Percentiles rank a stretch among this genome's conserved stretches.
phyloP scores from a whole-genome alignment of 1,140 invertebrate species.

The Antheraea pernyi region DNA sequence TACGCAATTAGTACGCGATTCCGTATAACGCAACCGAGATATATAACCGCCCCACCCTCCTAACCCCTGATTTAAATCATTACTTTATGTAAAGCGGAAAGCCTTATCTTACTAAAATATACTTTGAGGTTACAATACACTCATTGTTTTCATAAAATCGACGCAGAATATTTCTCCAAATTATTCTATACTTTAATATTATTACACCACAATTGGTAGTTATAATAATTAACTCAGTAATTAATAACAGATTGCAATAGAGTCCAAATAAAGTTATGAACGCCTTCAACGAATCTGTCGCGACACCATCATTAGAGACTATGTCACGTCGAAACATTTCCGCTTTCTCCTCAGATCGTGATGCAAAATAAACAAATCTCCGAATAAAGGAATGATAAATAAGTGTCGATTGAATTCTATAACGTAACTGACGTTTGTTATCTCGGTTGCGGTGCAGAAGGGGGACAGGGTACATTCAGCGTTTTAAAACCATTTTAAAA shows the following conservation, averaged over 20 bases:
- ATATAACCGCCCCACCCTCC: neutral
- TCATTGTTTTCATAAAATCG: too few relatives aligned
- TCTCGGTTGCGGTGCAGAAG: conserved; percentile 4
- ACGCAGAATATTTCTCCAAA: too few relatives aligned
- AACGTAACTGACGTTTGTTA: neutral
- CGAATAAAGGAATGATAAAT: neutral
- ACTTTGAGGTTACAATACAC: too few relatives aligned
- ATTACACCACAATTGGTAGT: too few relatives aligned
- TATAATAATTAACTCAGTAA: too few relatives aligned
- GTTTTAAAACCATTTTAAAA: neutral
- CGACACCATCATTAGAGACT: neutral
- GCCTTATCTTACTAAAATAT: too few relatives aligned
- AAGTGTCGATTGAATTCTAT: neutral
- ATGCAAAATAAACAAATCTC: neutral
- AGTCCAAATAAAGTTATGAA: too few relatives aligned
- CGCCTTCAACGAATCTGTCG: too few relatives aligned
- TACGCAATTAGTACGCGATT: conserved; percentile 1
- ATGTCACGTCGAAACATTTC: neutral
- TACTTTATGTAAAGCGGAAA: too few relatives aligned
- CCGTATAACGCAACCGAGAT: neutral
- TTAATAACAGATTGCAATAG: too few relatives aligned
- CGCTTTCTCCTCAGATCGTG: neutral
- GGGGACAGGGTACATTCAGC: neutral
- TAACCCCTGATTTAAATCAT: neutral
- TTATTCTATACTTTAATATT: too few relatives aligned